Base-by-base conservation (phyloP, 1,140 invertebrate genomes). In the Drosophila pseudoananassae region DNA sequence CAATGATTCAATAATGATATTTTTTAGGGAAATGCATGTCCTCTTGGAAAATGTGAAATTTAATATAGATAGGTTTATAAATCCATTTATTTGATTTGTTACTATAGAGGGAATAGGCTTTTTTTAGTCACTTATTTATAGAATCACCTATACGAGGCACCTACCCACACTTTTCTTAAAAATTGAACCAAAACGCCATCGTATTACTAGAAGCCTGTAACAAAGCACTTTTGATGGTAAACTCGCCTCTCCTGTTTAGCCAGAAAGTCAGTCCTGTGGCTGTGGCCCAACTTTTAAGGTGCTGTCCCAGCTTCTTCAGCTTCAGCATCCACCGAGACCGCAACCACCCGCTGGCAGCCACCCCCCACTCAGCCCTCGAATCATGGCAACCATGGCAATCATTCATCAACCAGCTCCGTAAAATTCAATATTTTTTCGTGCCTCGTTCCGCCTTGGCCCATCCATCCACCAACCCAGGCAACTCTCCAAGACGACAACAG, bases 341-440 rank as follows among this genome's bases (percentile, higher is more conserved):
- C 4, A 29, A 45, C 8, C 23, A 7, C 15, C 58, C 58, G 20
- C 49, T 25, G 40, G n/a, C 40, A 43, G 20, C 8, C 27, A 14
- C 29, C 20, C 17, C 12, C 25, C 17, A 29, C 71, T 68, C 57
- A 51, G 43, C 66, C 78, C 73, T 46, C 73, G 55, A 50, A 49
- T 60, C 46, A 20, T 20, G 20, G 81, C 81, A 77, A 69, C 73
- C 81, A 87, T 85, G 82, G 78, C 64, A 85, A 85, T 85, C 81
- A 87, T 87, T 87, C 78, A 85, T 85, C 81, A 77, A 69, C 73
- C 51, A 81, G 77, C 69, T 73, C 46, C 77, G 64, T 63, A 77
- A 85, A 85, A 85, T 78, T 85, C 81, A 87, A 85, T 85, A 87
- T 85, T 85, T 85, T 81, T 70, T 56, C 66, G 40, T 50, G 31